These are phyloP conservation scores for Sebastes melanostomus DNA, from an alignment of 2,797 vertebrate species.

Conservation along the genomic window DNA sequence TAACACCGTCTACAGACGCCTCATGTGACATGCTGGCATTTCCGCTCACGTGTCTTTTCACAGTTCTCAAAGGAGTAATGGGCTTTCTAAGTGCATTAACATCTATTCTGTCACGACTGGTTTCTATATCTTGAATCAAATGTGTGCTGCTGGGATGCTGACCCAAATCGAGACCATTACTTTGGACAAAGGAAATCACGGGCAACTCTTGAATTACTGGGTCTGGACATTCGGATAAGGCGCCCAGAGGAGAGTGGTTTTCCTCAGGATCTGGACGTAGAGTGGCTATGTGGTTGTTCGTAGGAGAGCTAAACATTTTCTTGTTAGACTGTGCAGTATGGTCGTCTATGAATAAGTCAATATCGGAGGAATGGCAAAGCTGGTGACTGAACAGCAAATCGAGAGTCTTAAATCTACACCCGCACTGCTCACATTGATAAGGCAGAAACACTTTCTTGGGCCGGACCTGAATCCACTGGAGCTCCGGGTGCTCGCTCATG, in stretches of 20 bases:
- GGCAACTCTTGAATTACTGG: not conserved
- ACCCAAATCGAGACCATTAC: not conserved
- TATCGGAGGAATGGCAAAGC: constrained; percentile 72
- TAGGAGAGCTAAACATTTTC: not conserved
- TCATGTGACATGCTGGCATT: constrained; percentile 19
- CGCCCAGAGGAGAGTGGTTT: not conserved
- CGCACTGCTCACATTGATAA: constrained; percentile 82
- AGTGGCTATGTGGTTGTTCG: not conserved
- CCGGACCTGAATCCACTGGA: constrained; percentile 66
- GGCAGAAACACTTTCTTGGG: constrained; percentile 69
- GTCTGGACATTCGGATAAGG: constrained; percentile 2
- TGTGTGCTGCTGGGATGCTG: not conserved
- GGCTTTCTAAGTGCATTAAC: constrained; percentile 21
- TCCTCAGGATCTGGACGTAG: not conserved
- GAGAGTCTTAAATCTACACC: constrained; percentile 75
- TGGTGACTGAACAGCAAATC: constrained; percentile 82
- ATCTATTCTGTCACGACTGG: not conserved
- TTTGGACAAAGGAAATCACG: constrained; percentile 7
- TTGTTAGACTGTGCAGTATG: not conserved
- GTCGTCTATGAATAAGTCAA: constrained; percentile 49
- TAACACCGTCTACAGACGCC: constrained; percentile 42
- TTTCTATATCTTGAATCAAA: not conserved
- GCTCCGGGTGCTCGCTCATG: constrained; percentile 79
- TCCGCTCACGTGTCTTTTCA: not conserved
- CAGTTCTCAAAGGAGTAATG: constrained; percentile 25